Percentiles rank a stretch among this genome's conserved stretches.
These are phyloP conservation scores for Cephus cinctus DNA, from an alignment of 1,140 invertebrate genomes.

Conservation along the genomic window DNA sequence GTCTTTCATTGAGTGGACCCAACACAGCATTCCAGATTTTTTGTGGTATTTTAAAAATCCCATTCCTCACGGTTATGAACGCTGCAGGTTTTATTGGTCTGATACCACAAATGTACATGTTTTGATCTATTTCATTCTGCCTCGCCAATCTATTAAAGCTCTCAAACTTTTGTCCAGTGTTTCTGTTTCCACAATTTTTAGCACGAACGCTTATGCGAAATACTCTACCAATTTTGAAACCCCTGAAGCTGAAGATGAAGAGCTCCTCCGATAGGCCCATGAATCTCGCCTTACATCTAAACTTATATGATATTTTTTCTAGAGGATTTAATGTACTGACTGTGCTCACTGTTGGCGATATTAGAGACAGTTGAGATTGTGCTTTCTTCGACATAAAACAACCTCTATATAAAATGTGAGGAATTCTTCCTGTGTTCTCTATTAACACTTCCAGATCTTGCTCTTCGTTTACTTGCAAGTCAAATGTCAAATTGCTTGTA, in stretches of 20 bases:
- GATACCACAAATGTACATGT: conserved; percentile 59
- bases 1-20: conserved; percentile 42
- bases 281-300: conserved; percentile 55
- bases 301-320: conserved; percentile 40
- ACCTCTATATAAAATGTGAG: conserved; percentile 31
- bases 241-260: conserved; percentile 59
- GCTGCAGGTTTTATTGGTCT: conserved; percentile 55
- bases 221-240: conserved; percentile 59
- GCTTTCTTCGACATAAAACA: conserved; percentile 34
- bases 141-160: conserved; percentile 43
- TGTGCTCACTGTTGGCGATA: conserved; percentile 27
- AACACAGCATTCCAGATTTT: conserved; percentile 56
- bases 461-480: conserved; percentile 43
- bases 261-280: conserved; percentile 62
- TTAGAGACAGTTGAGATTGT: conserved; percentile 44
- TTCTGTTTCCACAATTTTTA: conserved; percentile 35
- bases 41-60: conserved; percentile 60
- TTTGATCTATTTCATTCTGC: conserved; percentile 38
- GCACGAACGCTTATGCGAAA: conserved; percentile 54
- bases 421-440: conserved; percentile 41
- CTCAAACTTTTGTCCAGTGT: conserved; percentile 47
- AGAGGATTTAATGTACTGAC: conserved; percentile 35
- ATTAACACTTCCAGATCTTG: conserved; percentile 34
- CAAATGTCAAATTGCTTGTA: conserved; percentile 41
- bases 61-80: conserved; percentile 58